Base-by-base conservation (phyloP, 2,797 vertebrate genomes). In the Diceros bicornis region DNA sequence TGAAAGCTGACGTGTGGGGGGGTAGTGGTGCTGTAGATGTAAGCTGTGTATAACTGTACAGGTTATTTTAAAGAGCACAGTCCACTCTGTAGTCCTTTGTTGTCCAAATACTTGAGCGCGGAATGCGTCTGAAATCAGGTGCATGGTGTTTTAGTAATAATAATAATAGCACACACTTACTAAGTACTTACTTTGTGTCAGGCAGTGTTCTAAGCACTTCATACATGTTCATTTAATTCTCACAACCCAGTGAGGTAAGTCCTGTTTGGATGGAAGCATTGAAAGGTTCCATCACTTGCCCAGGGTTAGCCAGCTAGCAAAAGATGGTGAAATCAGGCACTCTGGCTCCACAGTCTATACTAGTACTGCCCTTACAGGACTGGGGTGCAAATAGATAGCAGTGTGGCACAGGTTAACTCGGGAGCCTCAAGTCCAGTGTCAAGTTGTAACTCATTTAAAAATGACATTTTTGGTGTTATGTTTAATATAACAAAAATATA, bases 401-500 rank as follows among this genome's bases (percentile, higher is more conserved):
- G 1, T 17, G 32, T 5, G 27, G 44, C 61, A 8, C 21, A 62
- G 57, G 7, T 74, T 44, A 57, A 66, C 47, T 50, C 66, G 50
- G 68, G 9, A 41, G 34, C n/a, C 62, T 4, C 27, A 61, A 61
- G 50, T n/a, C 44, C 74, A 87, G 50, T 10, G 0, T 96, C 69
- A 89, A 50, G 13, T 94, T 91, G 85, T 41, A 97, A 87, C 62
- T 47, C 81, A 29, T 18, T 2, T 89, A 78, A 96, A 95, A 87
- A 34, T 44, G 66, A 93, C 83, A 78, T 74, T 75, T 69, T 89
- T 90, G 78, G 64, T 62, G 11, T 10, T 29, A 14, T 4, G 34
- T 83, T 97, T 85, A 85, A 4, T 41, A 94, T 78, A 83, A 89
- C 83, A 89, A 78, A 95, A 98, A 90, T 17, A 71, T 37, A 69